Evolutionary conservation across 2,888 invertebrate species (phyloP), one percentile per base, ranked within the genome.

Genomic region (Clanis bilineata): DNA sequence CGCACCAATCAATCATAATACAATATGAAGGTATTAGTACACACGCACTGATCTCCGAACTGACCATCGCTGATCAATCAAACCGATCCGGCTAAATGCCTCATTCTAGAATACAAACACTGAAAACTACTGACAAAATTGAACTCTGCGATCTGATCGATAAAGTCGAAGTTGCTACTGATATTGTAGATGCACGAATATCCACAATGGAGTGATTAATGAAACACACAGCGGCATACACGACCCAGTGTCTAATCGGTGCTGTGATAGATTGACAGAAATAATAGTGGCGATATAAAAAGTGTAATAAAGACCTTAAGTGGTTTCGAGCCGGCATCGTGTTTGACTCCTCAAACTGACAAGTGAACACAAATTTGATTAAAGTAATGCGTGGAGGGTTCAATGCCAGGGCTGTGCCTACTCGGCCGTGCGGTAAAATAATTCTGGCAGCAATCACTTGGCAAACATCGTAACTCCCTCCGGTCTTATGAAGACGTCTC

Each of bases 21-120:
- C 75, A 76, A 78, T 74, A 76, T 76, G 75, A 79, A 81, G 76
- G 82, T 82, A 85, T 88, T 85, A 86, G 82, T 80, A 70, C 68
- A 74, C 74, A 73, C 78, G 73, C 74, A 75, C 67, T 85, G 88
- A 88, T 88, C 88, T 81, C 81, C 80, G 84, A 85, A 83, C 86
- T 75, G 70, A 73, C 73, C 79, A 76, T 70, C 78, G 80, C 82
- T 87, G 79, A 89, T 90, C 90, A 84, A 90, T 90, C 90, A 89
- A 79, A 73, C 69, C 79, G 83, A 88, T 85, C 85, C 84, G 64
- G 66, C 82, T 85, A 83, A 87, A 85, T 77, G 81, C 80, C 74
- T 71, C 75, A 76, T 79, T 79, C 76, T 76, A 73, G 60, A 77
- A 75, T 75, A 71, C 65, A 69, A 57, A 58, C 45, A 57, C 44